Base-by-base conservation (phyloP, 2,888 invertebrate genomes). In the Heteromyza rotundicornis region DNA sequence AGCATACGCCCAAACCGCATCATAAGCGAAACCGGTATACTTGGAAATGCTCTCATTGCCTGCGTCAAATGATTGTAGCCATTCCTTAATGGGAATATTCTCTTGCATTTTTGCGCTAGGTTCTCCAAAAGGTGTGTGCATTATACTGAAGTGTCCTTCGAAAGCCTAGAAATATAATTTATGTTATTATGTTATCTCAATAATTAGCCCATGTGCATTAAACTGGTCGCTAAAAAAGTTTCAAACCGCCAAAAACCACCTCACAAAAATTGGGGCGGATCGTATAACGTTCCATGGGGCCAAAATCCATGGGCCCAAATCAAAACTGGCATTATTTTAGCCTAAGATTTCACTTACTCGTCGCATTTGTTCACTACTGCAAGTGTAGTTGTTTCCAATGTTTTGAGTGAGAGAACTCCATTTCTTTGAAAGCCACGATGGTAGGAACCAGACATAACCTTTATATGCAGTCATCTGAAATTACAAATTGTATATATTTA, bases 401-500 rank as follows among this genome's bases (percentile, higher is more conserved):
- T n/a, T n/a, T n/a, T n/a, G n/a, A n/a, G n/a, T n/a, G n/a, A n/a
- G n/a, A n/a, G n/a, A n/a, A 74, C 86, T 87, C 89, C 90, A 90
- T 65, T 86, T 82, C 1, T 84, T 78, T 7, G 86, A 85, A 19
- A 91, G 84, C 89, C 92, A 90, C 35, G 87, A 85, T 0, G 95
- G 94, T 60, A 96, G 84, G 77, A 96, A 92, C 95, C 95, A 96
- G 1, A 92, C 91, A 80, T 91, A 92, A 40, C 92, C 92, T 69
- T 90, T 82, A 52, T 80, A 78, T 0, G 89, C 89, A 20, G 88
- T 88, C 88, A 93, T 92, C 65, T 89, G 86, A n/a, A n/a, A n/a
- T n/a, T n/a, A n/a, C n/a, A n/a, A n/a, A n/a, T n/a, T n/a, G n/a
- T n/a, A n/a, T n/a, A n/a, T n/a, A n/a, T n/a, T n/a, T n/a, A n/a